phyloP scores from a whole-genome alignment of 2,113 vertebrate genomes.

The Chionis minor region DNA sequence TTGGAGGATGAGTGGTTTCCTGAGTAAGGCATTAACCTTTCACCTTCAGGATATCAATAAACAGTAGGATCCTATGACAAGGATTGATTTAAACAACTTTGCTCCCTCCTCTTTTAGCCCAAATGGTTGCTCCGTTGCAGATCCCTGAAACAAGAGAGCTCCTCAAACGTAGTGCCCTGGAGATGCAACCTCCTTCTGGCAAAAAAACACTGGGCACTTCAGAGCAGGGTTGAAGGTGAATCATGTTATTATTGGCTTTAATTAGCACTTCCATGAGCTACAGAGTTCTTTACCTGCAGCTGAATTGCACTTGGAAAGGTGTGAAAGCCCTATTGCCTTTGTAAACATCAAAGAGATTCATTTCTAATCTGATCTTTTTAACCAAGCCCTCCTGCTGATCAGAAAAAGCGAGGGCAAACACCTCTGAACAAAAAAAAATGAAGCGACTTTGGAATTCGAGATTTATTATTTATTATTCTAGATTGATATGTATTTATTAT shows the following conservation, averaged over 20 bases:
- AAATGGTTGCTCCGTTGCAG: neutral
- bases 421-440: neutral
- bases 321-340: slow-evolving; percentile 55
- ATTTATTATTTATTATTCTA: slow-evolving; percentile 68
- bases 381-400: slow-evolving; percentile 32
- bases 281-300: slow-evolving; percentile 28
- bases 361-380: slow-evolving; percentile 54
- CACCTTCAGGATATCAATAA: slow-evolving; percentile 55
- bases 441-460: neutral
- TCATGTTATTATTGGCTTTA: slow-evolving; percentile 39
- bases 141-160: neutral
- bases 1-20: slow-evolving; percentile 64
- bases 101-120: neutral
- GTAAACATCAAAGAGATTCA: slow-evolving; percentile 57
- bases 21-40: slow-evolving; percentile 69
- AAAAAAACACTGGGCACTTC: neutral
- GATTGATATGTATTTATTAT: slow-evolving; percentile 67
- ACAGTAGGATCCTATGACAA: slow-evolving; percentile 22
- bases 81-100: slow-evolving; percentile 52
- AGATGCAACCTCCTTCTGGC: neutral
- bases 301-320: slow-evolving; percentile 35
- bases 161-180: neutral
- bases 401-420: slow-evolving; percentile 51
- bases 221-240: slow-evolving; percentile 36
- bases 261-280: slow-evolving; percentile 56